Conservation (phyloP, 2,797 vertebrate species). For the Garrulus glandarius region DNA sequence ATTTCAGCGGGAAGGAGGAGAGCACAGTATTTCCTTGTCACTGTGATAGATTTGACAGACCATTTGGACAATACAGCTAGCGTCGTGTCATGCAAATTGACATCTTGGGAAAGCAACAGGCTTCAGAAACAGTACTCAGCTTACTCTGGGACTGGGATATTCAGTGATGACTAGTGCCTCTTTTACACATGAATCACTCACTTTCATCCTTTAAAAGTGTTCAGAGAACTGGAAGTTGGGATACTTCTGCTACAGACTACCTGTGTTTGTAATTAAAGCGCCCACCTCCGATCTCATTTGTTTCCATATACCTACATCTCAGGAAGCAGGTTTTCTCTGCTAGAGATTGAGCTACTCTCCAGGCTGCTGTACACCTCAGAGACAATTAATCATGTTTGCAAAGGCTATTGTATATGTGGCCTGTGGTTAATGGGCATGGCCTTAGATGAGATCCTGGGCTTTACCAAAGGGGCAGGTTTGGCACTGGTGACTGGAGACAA, state of each 20-base stretch:
- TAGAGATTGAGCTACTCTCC: background rate
- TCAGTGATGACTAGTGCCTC: background rate
- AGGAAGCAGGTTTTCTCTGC: background rate
- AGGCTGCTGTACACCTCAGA: background rate
- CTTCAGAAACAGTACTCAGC: background rate
- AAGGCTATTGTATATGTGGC: background rate
- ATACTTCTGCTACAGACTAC: background rate
- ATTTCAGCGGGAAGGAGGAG: slow-evolving; percentile 6
- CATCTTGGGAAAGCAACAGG: background rate
- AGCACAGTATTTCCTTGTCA: slow-evolving; percentile 36
- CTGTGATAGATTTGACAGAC: slow-evolving; percentile 13
- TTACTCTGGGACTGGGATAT: background rate
- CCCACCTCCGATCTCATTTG: background rate
- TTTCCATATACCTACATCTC: background rate
- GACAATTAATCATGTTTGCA: background rate
- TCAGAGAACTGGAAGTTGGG: background rate
- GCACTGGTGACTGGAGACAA: background rate
- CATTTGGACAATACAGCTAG: background rate
- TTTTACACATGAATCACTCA: background rate
- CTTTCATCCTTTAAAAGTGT: background rate
- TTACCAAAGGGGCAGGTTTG: background rate
- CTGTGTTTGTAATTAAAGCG: background rate
- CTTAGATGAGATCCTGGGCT: background rate
- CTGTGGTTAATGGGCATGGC: background rate
- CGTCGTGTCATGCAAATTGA: background rate